Base-by-base conservation (phyloP, 2,113 vertebrate species). In the Crotalus tigris region DNA sequence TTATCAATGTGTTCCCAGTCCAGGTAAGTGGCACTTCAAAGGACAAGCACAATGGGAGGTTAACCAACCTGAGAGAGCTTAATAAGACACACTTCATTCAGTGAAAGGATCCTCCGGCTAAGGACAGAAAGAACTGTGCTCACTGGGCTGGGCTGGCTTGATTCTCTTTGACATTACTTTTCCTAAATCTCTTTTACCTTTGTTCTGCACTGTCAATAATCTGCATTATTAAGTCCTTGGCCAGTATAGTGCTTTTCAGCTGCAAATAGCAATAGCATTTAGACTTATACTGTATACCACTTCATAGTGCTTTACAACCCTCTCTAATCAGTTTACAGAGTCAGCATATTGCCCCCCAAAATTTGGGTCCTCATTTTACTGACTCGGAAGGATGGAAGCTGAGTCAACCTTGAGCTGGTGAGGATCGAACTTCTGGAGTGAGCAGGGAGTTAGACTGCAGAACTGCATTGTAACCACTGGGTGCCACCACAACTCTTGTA, bases 1-100 rank as follows among this genome's bases (percentile, higher is more conserved):
- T 97, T 97, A 98, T 97, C 97, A 97, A 97, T 64, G 0, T 95
- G 95, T 97, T 97, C 97, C 97, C 97, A 97, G 97, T 97, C 96
- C 96, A 92, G 96, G 93, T 96, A 97, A 97, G 96, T 96, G 97
- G 95, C 94, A 92, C 95, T 96, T 96, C 90, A 94, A 96, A 97
- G 97, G 95, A 95, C 95, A 96, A 8, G 11, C 89, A 96, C 96
- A 94, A 96, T 94, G 93, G 96, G 95, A 96, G 92, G 94, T 96
- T 94, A 96, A 95, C 96, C 96, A 94, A 94, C 95, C 97, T 94
- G 96, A 96, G 96, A 96, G 95, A 0, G 33, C 75, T 86, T 96
- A 39, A 96, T 61, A 94, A 86, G 94, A 61, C 44, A 94, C 94
- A 90, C 96, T 94, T 95, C 89, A 96, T 93, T 95, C 88, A 96